These are phyloP conservation scores for Iselma pallidipennis DNA, from an alignment of 2,888 invertebrate genomes.

Conservation along the genomic window DNA sequence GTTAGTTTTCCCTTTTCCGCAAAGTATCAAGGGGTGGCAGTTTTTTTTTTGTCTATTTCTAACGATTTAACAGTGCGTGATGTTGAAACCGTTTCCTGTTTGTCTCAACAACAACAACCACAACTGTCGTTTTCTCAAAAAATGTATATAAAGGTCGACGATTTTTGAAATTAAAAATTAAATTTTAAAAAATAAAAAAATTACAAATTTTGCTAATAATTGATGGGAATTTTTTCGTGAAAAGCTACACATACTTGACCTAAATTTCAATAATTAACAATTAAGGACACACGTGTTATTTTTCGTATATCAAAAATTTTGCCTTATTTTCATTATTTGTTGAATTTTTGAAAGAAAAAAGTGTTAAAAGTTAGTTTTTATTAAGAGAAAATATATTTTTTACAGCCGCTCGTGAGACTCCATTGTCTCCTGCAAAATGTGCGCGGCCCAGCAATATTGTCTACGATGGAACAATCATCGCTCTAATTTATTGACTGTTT, in stretches of 20 bases:
- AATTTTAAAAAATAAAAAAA: neutral
- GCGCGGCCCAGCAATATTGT: slow-evolving; percentile 63
- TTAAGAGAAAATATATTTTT: neutral
- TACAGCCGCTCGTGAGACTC: slow-evolving; percentile 18
- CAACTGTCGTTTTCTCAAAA: neutral
- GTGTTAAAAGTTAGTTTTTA: no score
- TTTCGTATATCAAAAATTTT: neutral
- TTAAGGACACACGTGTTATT: slow-evolving; percentile 7
- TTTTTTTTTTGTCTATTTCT: neutral
- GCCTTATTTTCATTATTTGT: slow-evolving; percentile 2
- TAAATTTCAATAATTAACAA: slow-evolving; percentile 4
- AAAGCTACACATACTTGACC: slow-evolving; percentile 4
- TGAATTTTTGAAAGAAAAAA: no score
- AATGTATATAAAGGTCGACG: neutral
- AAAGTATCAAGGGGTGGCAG: slow-evolving; percentile 3
- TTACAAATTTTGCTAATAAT: neutral
- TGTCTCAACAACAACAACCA: no score
- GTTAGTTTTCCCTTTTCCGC: slow-evolving; percentile 12
- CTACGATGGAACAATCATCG: slow-evolving; percentile 72
- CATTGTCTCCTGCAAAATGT: slow-evolving; percentile 36
- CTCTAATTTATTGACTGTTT: slow-evolving; percentile 64
- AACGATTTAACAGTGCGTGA: slow-evolving; percentile 3
- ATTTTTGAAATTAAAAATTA: neutral
- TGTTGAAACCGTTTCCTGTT: slow-evolving; percentile 3
- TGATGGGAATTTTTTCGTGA: slow-evolving; percentile 2